These are phyloP conservation scores for Holothuria scabra DNA, from an alignment of 53 echinoderm and acorn worm genomes.

Conservation along the genomic window DNA sequence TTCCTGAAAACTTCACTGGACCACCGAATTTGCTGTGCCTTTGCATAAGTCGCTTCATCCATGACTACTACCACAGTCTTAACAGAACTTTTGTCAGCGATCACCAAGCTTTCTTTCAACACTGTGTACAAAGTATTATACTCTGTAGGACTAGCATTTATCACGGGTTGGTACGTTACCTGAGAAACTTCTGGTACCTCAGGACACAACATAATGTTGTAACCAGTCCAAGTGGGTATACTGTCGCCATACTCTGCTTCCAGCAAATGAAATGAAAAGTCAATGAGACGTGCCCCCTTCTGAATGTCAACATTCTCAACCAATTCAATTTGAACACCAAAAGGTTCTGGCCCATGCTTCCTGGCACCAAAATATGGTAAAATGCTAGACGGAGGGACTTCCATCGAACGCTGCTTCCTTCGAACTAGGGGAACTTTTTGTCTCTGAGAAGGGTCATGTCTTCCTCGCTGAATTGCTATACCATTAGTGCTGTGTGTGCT, in stretches of 20 bases:
- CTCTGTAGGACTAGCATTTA: slow-evolving; percentile 61
- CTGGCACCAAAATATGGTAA: slow-evolving; percentile 52
- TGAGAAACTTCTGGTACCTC: slow-evolving; percentile 23
- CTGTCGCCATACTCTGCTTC: not conserved
- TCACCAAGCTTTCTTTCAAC: slow-evolving; percentile 44
- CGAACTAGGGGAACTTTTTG: slow-evolving; percentile 13
- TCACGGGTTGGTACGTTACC: slow-evolving; percentile 63
- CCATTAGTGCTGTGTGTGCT: slow-evolving; percentile 42
- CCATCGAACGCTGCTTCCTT: slow-evolving; percentile 30
- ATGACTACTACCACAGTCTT: slow-evolving; percentile 54
- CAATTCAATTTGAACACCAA: not conserved
- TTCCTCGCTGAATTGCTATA: slow-evolving; percentile 4
- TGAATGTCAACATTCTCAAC: slow-evolving; percentile 15
- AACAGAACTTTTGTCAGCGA: slow-evolving; percentile 40
- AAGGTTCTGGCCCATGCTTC: slow-evolving; percentile 23
- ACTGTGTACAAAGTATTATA: slow-evolving; percentile 61
- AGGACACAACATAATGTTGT: not conserved
- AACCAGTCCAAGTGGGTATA: slow-evolving; percentile 34
- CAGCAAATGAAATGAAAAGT: not conserved
- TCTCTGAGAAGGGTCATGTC: slow-evolving; percentile 30
- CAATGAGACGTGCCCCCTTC: not conserved
- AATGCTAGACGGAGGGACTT: slow-evolving; percentile 38
- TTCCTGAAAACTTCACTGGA: slow-evolving; percentile 31
- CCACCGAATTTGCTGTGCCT: slow-evolving; percentile 57
- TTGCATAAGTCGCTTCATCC: slow-evolving; percentile 68